A percentile compares a stretch with the other conserved stretches of the same genome.
These are phyloP conservation scores for Thaumetopoea pityocampa DNA, from an alignment of 1,140 invertebrate species.

Conservation along the genomic window DNA sequence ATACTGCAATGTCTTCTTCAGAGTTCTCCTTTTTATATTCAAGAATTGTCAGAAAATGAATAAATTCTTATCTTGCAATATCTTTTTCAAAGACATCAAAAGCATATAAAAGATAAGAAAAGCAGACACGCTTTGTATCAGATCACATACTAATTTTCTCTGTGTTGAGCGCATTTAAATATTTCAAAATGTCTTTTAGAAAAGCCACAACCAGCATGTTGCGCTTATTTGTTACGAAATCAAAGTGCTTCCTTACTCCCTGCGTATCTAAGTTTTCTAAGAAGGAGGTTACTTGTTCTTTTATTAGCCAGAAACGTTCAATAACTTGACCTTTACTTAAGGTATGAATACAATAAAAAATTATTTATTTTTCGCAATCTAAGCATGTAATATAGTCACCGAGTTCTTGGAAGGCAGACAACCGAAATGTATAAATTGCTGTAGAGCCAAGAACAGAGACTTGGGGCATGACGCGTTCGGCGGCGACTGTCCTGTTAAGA, in stretches of 20 bases:
- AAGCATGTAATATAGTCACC: too few species aligned
- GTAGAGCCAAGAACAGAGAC: too few species aligned
- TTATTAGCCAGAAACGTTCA: constrained; percentile 5
- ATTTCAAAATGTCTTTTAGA: constrained; percentile 6
- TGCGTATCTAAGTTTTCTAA: constrained; percentile 5
- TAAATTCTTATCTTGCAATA: constrained; percentile 13
- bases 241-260: constrained; percentile 1
- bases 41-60: constrained; percentile 10
- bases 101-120: constrained; percentile 8
- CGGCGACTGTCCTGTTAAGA: too few species aligned
- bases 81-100: constrained; percentile 13
- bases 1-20: neutral
- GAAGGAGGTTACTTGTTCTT: constrained; percentile 8
- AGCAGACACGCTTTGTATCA: constrained; percentile 13
- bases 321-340: constrained; percentile 10
- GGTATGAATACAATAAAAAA: too few species aligned
- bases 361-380: too few species aligned
- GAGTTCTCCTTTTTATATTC: too few species aligned
- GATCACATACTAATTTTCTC: constrained; percentile 15
- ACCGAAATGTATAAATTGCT: too few species aligned
- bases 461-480: too few species aligned
- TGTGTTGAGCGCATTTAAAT: constrained; percentile 8
- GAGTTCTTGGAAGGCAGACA: too few species aligned
- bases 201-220: too few species aligned
- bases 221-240: too few species aligned